phyloP scores from a whole-genome alignment of 2,113 vertebrate genomes.

The Ophiodon elongatus region DNA sequence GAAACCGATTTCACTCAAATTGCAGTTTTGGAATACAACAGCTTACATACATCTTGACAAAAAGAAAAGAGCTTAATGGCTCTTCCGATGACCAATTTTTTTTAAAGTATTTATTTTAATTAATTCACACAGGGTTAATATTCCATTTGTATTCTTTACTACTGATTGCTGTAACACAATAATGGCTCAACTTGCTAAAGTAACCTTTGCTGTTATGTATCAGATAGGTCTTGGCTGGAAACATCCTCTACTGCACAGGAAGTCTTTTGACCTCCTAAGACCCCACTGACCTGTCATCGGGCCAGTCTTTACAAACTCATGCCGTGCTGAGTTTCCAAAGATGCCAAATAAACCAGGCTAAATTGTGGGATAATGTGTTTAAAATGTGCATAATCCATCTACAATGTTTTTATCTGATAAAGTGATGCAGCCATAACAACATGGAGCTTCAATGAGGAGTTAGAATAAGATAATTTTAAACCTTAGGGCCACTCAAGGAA shows the following conservation, averaged over 20 bases:
- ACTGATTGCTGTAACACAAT: background rate
- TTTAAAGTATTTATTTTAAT: no score
- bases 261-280: no score
- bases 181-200: background rate
- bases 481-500: background rate
- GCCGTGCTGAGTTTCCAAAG: background rate
- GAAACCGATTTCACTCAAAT: background rate
- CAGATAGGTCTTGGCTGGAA: no score
- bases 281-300: no score
- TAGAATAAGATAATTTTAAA: background rate
- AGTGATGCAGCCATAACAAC: background rate
- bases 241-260: no score
- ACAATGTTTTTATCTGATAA: background rate
- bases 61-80: no score
- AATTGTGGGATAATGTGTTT: background rate
- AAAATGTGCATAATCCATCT: background rate
- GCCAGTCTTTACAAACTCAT: no score
- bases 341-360: background rate
- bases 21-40: background rate
- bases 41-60: no score
- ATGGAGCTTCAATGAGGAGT: background rate
- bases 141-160: no score
- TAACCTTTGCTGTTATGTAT: background rate
- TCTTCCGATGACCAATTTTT: no score
- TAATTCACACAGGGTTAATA: background rate